Conservation (phyloP, 2,888 invertebrate species). For the Brachyptera risi region DNA sequence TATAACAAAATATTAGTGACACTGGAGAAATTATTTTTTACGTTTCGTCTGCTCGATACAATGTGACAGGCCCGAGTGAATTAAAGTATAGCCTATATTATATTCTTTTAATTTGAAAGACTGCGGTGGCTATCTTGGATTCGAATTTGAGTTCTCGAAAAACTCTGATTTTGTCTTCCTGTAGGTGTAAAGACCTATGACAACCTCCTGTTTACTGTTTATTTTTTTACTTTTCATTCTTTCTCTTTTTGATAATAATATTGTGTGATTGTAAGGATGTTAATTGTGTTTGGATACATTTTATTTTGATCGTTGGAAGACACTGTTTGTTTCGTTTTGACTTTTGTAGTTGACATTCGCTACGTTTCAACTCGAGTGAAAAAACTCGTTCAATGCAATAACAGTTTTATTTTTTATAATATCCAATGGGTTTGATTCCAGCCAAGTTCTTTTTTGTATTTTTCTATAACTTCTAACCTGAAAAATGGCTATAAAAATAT, state of each 20-base stretch:
- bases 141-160: slow-evolving; percentile 28
- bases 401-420: not conserved
- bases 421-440: slow-evolving; percentile 2
- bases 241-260: not conserved
- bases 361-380: not conserved
- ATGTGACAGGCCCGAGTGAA: slow-evolving; percentile 21
- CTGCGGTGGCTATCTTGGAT: slow-evolving; percentile 30
- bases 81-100: not conserved
- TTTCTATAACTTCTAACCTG: slow-evolving; percentile 1
- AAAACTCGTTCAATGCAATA: slow-evolving; percentile 8
- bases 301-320: slow-evolving; percentile 10
- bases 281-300: slow-evolving; percentile 1
- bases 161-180: slow-evolving; percentile 33
- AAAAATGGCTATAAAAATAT: not conserved
- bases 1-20: slow-evolving; percentile 36
- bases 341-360: not conserved
- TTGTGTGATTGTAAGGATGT: not conserved
- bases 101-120: slow-evolving; percentile 29
- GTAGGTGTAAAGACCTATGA: slow-evolving; percentile 22
- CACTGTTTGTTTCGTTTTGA: slow-evolving; percentile 1
- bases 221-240: slow-evolving; percentile 1
- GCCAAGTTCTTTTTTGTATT: not conserved
- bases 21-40: slow-evolving; percentile 38
- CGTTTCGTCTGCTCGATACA: slow-evolving; percentile 39
- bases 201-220: slow-evolving; percentile 24